Base-by-base conservation (phyloP, 2,113 vertebrate species). In the Myrmophylax atrothorax region DNA sequence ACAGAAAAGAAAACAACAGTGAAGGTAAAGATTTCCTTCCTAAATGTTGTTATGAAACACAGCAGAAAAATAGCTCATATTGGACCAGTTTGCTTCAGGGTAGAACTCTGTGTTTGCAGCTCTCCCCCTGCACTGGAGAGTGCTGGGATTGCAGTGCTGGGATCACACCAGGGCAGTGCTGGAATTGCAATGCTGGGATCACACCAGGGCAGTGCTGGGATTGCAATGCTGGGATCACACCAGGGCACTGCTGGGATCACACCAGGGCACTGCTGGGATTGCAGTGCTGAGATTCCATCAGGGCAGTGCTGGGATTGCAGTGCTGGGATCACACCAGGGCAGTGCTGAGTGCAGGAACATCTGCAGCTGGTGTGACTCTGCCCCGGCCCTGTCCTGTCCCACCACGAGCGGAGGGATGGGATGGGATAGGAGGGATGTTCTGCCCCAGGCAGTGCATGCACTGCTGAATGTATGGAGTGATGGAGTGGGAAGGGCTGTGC, bases 1-100 rank as follows among this genome's bases (percentile, higher is more conserved):
- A 99, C 98, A 80, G 99, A 99, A 73, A 99, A 99, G 98, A 99
- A 99, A 96, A 99, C 98, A 31, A 99, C 99, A 35, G 99, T 99
- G 78, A 99, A 97, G 98, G 99, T 99, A 97, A 98, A 98, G 97
- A 69, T 69, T 40, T 13, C 33, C 46, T 92, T 90, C 19, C 56
- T 33, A 15, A 33, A 37, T 19, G 17, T 10, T n/a, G 29, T 28
- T 31, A 8, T 31, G 5, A 59, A 89, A 24, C 1, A 22, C 40
- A 79, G 38, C 59, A 80, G 33, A 63, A 85, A 55, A 44, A 42
- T 3, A 22, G n/a, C 40, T 37, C 0, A 1, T 33, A 14, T 28
- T n/a, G 37, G 31, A 12, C 12, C 15, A 6, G 52, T 84, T 76
- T 13, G 13, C 19, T 6, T 67, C 56, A 40, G n/a, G 46, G 22